phyloP scores from a whole-genome alignment of 1,140 invertebrate genomes.

The Plectrocnemia conspersa region DNA sequence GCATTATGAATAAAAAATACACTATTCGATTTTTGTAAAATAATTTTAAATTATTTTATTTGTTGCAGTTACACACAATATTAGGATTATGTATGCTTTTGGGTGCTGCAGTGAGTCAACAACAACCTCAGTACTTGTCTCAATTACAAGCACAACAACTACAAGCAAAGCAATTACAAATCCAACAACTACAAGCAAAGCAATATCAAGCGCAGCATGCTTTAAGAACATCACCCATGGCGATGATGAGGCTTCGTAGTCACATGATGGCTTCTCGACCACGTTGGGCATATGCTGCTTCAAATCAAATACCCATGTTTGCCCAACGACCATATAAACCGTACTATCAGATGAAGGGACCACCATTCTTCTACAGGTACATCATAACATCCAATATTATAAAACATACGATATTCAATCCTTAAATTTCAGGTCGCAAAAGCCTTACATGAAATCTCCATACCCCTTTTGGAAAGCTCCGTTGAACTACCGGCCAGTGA shows the following conservation, averaged over 20 bases:
- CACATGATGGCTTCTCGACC: not conserved
- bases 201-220: slow-evolving; percentile 13
- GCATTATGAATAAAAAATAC: too few species aligned
- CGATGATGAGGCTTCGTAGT: not conserved
- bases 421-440: slow-evolving; percentile 25
- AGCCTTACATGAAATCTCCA: slow-evolving; percentile 10
- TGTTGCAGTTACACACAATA: slow-evolving; percentile 7
- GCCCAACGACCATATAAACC: slow-evolving; percentile 21
- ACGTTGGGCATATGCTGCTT: slow-evolving; percentile 10
- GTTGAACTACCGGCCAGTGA: slow-evolving; percentile 5
- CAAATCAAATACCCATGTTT: slow-evolving; percentile 5
- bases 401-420: slow-evolving; percentile 2
- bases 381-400: slow-evolving; percentile 3
- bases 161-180: slow-evolving; percentile 2
- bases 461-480: slow-evolving; percentile 17
- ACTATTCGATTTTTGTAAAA: too few species aligned
- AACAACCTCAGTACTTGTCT: too few species aligned
- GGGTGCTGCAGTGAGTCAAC: slow-evolving; percentile 2
- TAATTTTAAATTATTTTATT: too few species aligned
- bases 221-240: not conserved
- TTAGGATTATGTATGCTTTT: slow-evolving; percentile 11
- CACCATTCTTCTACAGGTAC: slow-evolving; percentile 25
- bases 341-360: slow-evolving; percentile 21
- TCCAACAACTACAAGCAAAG: not conserved
- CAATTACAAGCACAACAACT: too few species aligned